Evolutionary conservation across 2,888 invertebrate genomes (phyloP), one percentile per base, ranked within the genome.

Genomic region (Crossocerus cetratus): DNA sequence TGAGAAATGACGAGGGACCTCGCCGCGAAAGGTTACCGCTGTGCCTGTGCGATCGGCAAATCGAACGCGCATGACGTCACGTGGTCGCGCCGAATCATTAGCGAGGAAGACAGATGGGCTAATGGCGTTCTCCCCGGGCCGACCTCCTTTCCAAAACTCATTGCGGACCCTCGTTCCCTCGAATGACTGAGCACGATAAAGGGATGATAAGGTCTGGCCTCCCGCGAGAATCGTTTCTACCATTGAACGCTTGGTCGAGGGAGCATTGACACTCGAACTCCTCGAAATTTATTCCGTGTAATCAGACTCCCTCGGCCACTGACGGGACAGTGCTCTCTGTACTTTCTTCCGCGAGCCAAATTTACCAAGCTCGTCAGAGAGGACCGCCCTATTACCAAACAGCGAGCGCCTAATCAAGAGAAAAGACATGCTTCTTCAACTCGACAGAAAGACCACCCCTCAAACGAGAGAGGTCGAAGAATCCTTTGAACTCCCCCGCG

Each of bases 41-140:
- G 11, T 32, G 8, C 21, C 20, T 23, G 58, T 63, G 45, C 42
- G 58, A 32, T 56, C 45, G 49, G 57, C 56, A 32, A 45, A 57
- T 71, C 65, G 71, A 65, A 68, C 74, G 64, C 66, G 71, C 54
- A 67, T 53, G 58, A 78, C 78, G 78, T 78, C 82, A 85, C 78
- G 83, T 86, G 81, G 82, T 72, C 71, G 77, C 81, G 76, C 74
- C 32, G 32, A 83, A 85, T 86, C 85, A 87, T 87, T 86, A 86
- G 83, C 81, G 74, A 72, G 76, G 76, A 86, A 86, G 86, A 86
- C 84, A 85, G 85, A 85, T 85, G 85, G 82, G 78, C 80, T 83
- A 85, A 84, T 85, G 83, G 83, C 83, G 75, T 81, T 84, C 78
- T 72, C 77, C 63, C 63, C 62, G 60, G 57, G 67, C 44, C 65